A percentile compares a stretch with the other conserved stretches of the same genome.
These are phyloP conservation scores for Megaleporinus macrocephalus DNA, from an alignment of 2,113 vertebrate species.

Conservation along the genomic window DNA sequence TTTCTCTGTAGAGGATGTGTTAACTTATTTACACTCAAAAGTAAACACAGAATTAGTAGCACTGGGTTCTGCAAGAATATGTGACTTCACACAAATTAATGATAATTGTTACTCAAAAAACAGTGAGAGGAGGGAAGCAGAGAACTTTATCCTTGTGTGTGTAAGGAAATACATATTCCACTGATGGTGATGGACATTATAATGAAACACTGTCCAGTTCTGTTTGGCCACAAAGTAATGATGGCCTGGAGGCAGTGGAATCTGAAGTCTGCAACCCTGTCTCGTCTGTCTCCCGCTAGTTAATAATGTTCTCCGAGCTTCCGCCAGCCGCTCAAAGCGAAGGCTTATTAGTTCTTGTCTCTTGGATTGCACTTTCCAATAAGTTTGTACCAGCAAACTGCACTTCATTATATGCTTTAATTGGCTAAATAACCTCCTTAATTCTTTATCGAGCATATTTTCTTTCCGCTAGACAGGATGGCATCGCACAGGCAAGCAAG, in stretches of 20 bases:
- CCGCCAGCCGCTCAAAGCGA: slow-evolving; percentile 30
- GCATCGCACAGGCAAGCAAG: neutral
- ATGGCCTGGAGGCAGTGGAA: slow-evolving; percentile 26
- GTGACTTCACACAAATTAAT: neutral
- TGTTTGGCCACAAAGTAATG: slow-evolving; percentile 24
- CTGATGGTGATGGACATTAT: slow-evolving; percentile 15
- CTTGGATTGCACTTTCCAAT: slow-evolving; percentile 44
- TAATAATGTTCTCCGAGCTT: slow-evolving; percentile 42
- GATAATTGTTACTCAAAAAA: neutral
- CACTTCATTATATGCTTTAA: slow-evolving; percentile 57
- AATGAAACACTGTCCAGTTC: slow-evolving; percentile 21
- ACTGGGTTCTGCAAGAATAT: neutral
- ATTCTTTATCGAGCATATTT: slow-evolving; percentile 20
- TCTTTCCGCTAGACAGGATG: slow-evolving; percentile 16
- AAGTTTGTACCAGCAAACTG: slow-evolving; percentile 38
- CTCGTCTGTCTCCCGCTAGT: slow-evolving; percentile 36
- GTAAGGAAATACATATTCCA: slow-evolving; percentile 21
- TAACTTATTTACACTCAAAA: no score
- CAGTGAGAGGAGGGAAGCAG: neutral
- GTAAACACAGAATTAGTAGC: no score
- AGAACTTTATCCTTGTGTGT: neutral
- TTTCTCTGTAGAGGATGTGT: no score
- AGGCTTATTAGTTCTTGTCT: slow-evolving; percentile 52
- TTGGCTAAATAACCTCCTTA: slow-evolving; percentile 50
- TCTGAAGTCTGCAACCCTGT: slow-evolving; percentile 39